phyloP scores from a whole-genome alignment of 2,797 vertebrate genomes.

The Sebastes glaucus region DNA sequence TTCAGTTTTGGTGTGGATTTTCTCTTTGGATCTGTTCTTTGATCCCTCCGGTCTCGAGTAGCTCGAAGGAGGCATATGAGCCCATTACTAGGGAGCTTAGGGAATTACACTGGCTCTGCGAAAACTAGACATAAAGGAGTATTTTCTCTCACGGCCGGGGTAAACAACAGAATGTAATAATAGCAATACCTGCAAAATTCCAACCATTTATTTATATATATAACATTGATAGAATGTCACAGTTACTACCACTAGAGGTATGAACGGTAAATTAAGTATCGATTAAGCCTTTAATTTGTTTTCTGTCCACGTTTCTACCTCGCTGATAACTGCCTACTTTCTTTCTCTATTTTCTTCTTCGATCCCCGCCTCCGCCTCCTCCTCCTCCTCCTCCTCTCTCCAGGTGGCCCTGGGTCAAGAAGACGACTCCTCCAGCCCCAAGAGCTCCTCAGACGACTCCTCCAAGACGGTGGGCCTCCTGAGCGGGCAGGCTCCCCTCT shows the following conservation, averaged over 20 bases:
- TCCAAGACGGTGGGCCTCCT: slow-evolving; percentile 81
- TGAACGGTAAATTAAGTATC: slow-evolving; percentile 77
- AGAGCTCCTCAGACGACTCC: slow-evolving; percentile 78
- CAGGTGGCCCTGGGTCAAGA: slow-evolving; percentile 90
- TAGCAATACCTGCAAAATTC: slow-evolving; percentile 42
- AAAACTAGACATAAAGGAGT: slow-evolving; percentile 64
- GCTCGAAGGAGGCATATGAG: slow-evolving; percentile 45
- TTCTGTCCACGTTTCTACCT: slow-evolving; percentile 59
- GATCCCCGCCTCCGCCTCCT: not conserved
- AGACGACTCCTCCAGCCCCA: slow-evolving; percentile 78
- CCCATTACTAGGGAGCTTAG: slow-evolving; percentile 58
- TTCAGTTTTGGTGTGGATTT: slow-evolving; percentile 57
- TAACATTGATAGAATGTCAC: slow-evolving; percentile 74
- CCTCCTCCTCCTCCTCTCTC: slow-evolving; percentile 13
- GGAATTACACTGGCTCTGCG: slow-evolving; percentile 59
- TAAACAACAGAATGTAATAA: slow-evolving; percentile 70
- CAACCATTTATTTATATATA: slow-evolving; percentile 56
- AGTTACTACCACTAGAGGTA: slow-evolving; percentile 55
- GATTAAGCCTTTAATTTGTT: slow-evolving; percentile 75
- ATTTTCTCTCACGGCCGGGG: slow-evolving; percentile 49
- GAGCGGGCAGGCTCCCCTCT: slow-evolving; percentile 77
- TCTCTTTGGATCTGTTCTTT: slow-evolving; percentile 49
- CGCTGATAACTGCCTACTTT: slow-evolving; percentile 54
- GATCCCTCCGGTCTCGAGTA: slow-evolving; percentile 55
- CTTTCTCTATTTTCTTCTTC: slow-evolving; percentile 40